These are phyloP conservation scores for Phrynosoma blainvillii DNA, from an alignment of 2,113 vertebrate genomes.

Conservation along the genomic window DNA sequence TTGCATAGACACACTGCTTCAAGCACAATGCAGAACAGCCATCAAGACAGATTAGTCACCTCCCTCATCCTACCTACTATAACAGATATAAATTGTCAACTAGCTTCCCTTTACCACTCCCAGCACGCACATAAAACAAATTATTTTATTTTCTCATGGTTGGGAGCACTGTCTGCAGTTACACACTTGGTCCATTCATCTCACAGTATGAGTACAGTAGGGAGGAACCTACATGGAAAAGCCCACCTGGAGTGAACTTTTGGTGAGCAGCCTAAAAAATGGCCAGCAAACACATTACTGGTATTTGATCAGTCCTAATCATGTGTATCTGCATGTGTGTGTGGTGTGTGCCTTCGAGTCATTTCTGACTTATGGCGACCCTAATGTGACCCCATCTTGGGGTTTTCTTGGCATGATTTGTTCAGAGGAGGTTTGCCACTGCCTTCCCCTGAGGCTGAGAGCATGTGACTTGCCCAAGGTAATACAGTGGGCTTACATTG, in stretches of 20 bases:
- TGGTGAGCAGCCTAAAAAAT: not conserved
- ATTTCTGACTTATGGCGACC: too few relatives aligned
- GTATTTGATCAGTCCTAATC: conserved; percentile 12
- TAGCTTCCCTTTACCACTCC: not conserved
- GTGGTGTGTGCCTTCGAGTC: too few relatives aligned
- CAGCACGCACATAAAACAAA: not conserved
- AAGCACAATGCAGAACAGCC: not conserved
- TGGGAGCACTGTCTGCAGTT: not conserved
- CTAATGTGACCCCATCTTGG: too few relatives aligned
- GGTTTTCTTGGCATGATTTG: too few relatives aligned
- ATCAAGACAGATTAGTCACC: not conserved
- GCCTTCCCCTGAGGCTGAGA: too few relatives aligned
- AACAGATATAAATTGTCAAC: not conserved
- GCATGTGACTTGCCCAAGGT: too few relatives aligned
- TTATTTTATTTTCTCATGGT: not conserved
- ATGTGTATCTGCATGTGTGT: too few relatives aligned
- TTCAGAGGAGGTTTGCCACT: too few relatives aligned
- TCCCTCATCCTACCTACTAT: not conserved
- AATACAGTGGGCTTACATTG: too few relatives aligned
- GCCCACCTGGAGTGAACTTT: not conserved
- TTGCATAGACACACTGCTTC: not conserved
- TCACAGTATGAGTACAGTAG: not conserved
- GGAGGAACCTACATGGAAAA: not conserved
- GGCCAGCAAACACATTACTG: not conserved
- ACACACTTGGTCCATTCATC: not conserved